Evolutionary conservation across 1,140 invertebrate genomes (phyloP), one percentile per base, ranked within the genome.

Genomic region (Catajapyx aquilonaris): DNA sequence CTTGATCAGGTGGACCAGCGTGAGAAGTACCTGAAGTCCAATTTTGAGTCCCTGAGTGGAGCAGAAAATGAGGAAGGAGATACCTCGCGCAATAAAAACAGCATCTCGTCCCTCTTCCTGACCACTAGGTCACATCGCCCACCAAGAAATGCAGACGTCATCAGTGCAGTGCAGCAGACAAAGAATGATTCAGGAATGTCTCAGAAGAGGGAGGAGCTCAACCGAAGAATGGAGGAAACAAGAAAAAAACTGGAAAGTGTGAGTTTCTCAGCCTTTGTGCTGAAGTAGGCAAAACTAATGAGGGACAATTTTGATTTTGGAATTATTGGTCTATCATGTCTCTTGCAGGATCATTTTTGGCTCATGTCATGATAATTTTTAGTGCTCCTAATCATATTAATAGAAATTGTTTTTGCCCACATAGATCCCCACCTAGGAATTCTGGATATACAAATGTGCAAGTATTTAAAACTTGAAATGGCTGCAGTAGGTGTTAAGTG

Each of bases 241-340:
- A 70, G 79, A 52, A 69, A 75, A 47, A 84, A 86, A 59, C 58
- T 91, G 33, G 80, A 88, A 64, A 87, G 73, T 56, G 85, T 88
- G 57, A 70, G 72, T 70, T 37, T 32, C 25, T 4, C 35, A 25
- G 33, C 3, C 25, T n/a, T 18, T 33, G 39, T 20, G 31, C 21
- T 36, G 20, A 25, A 18, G 22, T 45, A 5, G 30, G 13, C 20
- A 16, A 10, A 13, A 11, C 35, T 10, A 21, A 46, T 38, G 9
- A 7, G 7, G 4, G 32, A 9, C 17, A 15, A 2, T 17, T 21
- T 31, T 19, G 5, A 15, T 39, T 5, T 40, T 4, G 5, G 9
- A 17, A 17, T 9, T 33, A 7, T 33, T 5, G 15, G 9, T 7
- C 15, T 11, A 7, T 7, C 10, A 7, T 33, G 5, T 10, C 9